phyloP scores from a whole-genome alignment of 2,113 vertebrate genomes.

The Xiphophorus maculatus region DNA sequence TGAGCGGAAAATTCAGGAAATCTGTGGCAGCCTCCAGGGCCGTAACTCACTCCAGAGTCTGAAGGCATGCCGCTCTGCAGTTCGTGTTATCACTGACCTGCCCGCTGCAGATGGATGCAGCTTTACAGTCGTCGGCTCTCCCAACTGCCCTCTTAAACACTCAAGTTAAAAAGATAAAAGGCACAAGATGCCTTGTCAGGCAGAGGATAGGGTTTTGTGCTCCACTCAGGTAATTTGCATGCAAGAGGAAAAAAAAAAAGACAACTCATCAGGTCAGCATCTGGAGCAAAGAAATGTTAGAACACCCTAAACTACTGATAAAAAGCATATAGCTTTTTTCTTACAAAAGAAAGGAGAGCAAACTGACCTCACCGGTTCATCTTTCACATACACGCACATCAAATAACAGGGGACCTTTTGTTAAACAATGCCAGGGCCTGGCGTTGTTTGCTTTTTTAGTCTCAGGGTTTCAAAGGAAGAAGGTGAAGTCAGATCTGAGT shows the following conservation, averaged over 20 bases:
- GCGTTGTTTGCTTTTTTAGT: conserved; percentile 70
- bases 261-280: conserved; percentile 53
- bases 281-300: conserved; percentile 20
- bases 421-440: conserved; percentile 25
- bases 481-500: conserved; percentile 61
- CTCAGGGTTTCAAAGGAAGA: conserved; percentile 68
- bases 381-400: conserved; percentile 4
- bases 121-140: conserved; percentile 66
- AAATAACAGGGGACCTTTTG: conserved; percentile 15
- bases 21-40: conserved; percentile 59
- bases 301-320: conserved; percentile 15
- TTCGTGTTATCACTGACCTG: conserved; percentile 61
- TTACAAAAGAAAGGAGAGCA: neutral
- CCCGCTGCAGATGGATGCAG: conserved; percentile 61
- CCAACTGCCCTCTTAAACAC: conserved; percentile 71
- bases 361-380: conserved; percentile 1
- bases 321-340: conserved; percentile 5
- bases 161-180: conserved; percentile 76
- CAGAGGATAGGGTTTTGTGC: conserved; percentile 47
- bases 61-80: conserved; percentile 59
- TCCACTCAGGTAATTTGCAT: conserved; percentile 47
- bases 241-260: conserved; percentile 28
- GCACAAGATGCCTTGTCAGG: conserved; percentile 63
- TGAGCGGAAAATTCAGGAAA: conserved; percentile 68
- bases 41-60: conserved; percentile 70